These are phyloP conservation scores for Gryon sp. DNA, from an alignment of 1,140 invertebrate genomes.

Conservation along the genomic window DNA sequence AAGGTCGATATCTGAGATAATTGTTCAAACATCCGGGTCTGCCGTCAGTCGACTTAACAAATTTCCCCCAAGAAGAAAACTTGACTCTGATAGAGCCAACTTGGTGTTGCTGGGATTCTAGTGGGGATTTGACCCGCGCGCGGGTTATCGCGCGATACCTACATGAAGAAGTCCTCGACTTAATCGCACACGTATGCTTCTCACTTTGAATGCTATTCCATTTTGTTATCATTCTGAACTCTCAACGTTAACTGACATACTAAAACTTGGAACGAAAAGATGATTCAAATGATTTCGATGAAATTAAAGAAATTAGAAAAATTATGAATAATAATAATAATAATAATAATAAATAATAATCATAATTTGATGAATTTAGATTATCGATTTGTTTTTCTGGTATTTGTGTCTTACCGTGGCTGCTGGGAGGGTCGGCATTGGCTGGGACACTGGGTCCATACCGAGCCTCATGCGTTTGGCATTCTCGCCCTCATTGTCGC, in stretches of 20 bases:
- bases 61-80: conserved; percentile 47
- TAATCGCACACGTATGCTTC: conserved; percentile 69
- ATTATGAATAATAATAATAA: too few relatives aligned
- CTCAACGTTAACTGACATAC: too few relatives aligned
- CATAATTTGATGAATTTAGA: too few relatives aligned
- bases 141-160: conserved; percentile 75
- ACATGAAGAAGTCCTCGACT: conserved; percentile 71
- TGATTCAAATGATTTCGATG: too few relatives aligned
- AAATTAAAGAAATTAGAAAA: too few relatives aligned
- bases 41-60: not conserved
- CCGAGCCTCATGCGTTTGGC: conserved; percentile 97
- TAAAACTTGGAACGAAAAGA: too few relatives aligned
- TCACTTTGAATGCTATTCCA: conserved; percentile 57
- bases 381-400: conserved; percentile 41
- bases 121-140: conserved; percentile 67
- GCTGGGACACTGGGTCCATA: conserved; percentile 94
- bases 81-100: conserved; percentile 9
- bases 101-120: conserved; percentile 11
- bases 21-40: conserved; percentile 5
- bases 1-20: conserved; percentile 5
- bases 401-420: conserved; percentile 81
- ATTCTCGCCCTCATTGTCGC: conserved; percentile 98
- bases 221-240: too few relatives aligned
- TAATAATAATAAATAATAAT: too few relatives aligned
- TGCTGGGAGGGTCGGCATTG: conserved; percentile 86